phyloP scores from a whole-genome alignment of 2,888 invertebrate genomes.

The Esperia sulphurella region DNA sequence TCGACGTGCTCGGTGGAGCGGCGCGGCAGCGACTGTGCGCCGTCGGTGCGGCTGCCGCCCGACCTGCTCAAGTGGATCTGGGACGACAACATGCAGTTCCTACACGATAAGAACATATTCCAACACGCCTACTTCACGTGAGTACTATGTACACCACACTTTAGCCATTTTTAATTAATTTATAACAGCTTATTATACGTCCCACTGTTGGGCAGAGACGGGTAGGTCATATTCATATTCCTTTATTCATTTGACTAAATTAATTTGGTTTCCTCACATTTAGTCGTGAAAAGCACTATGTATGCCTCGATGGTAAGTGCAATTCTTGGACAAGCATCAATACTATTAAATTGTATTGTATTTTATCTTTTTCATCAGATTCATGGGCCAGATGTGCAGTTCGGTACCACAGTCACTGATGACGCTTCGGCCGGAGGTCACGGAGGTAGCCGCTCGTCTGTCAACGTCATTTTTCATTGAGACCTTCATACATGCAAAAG shows the following conservation, averaged over 20 bases:
- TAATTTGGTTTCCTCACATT: too few species aligned
- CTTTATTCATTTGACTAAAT: too few species aligned
- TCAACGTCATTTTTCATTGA: conserved; percentile 97
- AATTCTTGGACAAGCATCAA: too few species aligned
- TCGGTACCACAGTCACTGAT: conserved; percentile 94
- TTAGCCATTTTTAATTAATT: too few species aligned
- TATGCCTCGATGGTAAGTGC: too few species aligned
- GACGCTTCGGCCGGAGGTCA: conserved; percentile 87
- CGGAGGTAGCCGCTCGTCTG: conserved; percentile 91
- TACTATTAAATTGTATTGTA: too few species aligned
- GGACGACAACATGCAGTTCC: conserved; percentile 97
- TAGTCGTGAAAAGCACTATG: too few species aligned
- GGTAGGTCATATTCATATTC: too few species aligned
- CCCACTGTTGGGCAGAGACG: too few species aligned
- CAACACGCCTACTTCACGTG: conserved; percentile 97
- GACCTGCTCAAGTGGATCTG: conserved; percentile 97
- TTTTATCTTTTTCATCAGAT: conserved; percentile 75
- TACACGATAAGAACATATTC: conserved; percentile 96
- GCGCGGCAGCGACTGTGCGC: conserved; percentile 36
- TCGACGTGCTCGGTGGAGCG: conserved; percentile 41
- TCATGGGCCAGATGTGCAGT: conserved; percentile 98
- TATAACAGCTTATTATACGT: too few species aligned
- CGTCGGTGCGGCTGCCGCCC: conserved; percentile 81
- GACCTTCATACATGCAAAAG: conserved; percentile 97
- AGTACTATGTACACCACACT: conserved; percentile 60